These are phyloP conservation scores for Exephanes ischioxanthus DNA, from an alignment of 2,888 invertebrate species.

Conservation along the genomic window DNA sequence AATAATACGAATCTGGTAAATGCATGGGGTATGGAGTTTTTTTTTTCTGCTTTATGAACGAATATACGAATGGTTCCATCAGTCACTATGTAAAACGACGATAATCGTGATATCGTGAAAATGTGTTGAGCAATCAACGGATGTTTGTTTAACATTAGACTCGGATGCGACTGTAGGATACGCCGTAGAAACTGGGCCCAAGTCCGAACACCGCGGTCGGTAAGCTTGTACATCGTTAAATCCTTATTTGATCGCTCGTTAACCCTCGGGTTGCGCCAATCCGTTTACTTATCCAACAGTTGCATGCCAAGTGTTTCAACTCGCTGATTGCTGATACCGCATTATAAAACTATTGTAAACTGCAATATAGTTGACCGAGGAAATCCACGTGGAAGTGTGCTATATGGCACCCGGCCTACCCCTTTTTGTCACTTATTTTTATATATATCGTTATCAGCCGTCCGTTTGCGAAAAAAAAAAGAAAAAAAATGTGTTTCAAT, in stretches of 20 bases:
- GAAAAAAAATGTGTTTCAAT: constrained; percentile 39
- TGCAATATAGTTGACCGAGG: constrained; percentile 48
- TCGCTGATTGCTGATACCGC: constrained; percentile 25
- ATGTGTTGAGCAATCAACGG: constrained; percentile 32
- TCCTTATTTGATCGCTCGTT: neutral
- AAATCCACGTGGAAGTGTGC: constrained; percentile 68
- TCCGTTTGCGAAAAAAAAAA: constrained; percentile 48
- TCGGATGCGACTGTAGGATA: constrained; percentile 23
- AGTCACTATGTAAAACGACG: constrained; percentile 1
- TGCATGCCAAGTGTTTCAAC: neutral
- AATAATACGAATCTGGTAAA: constrained; percentile 63
- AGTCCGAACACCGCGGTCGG: neutral
- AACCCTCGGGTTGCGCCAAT: neutral
- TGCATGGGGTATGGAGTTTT: constrained; percentile 38
- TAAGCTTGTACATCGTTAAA: neutral
- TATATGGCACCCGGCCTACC: constrained; percentile 75
- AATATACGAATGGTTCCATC: constrained; percentile 28
- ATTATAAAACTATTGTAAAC: constrained; percentile 47
- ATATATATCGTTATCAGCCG: constrained; percentile 36
- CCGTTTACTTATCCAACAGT: constrained; percentile 6
- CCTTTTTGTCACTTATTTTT: constrained; percentile 23
- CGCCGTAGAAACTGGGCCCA: neutral
- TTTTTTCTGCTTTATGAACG: neutral
- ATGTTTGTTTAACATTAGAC: constrained; percentile 28
- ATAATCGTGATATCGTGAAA: constrained; percentile 12